Evolutionary conservation across 64 coral and sea anemone genomes (phyloP).

Genomic region (Catalaphyllia jardinei): DNA sequence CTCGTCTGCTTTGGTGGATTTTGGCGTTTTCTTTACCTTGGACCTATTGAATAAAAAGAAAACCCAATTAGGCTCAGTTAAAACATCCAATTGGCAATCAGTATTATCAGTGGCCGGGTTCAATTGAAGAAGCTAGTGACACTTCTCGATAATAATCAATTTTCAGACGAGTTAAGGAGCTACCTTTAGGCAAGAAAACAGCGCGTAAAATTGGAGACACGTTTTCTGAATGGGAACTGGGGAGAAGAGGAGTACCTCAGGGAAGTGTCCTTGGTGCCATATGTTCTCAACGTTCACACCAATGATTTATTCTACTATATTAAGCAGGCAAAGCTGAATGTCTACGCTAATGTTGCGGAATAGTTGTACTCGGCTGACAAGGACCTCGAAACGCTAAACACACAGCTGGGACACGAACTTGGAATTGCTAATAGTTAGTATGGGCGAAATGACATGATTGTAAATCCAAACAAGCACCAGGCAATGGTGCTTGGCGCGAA

Average conservation of each 20-base stretch:
- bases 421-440: not conserved
- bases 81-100: not conserved
- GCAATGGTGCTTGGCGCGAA: conserved; percentile 14
- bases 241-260: too few relatives aligned
- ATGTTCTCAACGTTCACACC: too few relatives aligned
- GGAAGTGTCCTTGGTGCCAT: too few relatives aligned
- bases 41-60: not conserved
- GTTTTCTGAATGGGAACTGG: too few relatives aligned
- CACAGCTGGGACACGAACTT: not conserved
- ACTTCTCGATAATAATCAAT: not conserved
- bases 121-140: not conserved
- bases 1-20: conserved; percentile 13
- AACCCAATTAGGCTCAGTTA: not conserved
- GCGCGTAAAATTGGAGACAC: too few relatives aligned
- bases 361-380: not conserved
- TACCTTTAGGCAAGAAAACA: too few relatives aligned
- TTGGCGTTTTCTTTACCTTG: not conserved
- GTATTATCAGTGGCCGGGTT: not conserved
- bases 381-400: not conserved
- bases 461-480: conserved; percentile 18
- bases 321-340: conserved; percentile 9
- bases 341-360: conserved; percentile 24
- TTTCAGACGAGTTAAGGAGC: not conserved
- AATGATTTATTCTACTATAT: conserved; percentile 9
- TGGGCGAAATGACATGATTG: conserved; percentile 17